A percentile compares a stretch with the other conserved stretches of the same genome.
Conservation (phyloP, 2,113 vertebrate genomes). For the Acanthisitta chloris region DNA sequence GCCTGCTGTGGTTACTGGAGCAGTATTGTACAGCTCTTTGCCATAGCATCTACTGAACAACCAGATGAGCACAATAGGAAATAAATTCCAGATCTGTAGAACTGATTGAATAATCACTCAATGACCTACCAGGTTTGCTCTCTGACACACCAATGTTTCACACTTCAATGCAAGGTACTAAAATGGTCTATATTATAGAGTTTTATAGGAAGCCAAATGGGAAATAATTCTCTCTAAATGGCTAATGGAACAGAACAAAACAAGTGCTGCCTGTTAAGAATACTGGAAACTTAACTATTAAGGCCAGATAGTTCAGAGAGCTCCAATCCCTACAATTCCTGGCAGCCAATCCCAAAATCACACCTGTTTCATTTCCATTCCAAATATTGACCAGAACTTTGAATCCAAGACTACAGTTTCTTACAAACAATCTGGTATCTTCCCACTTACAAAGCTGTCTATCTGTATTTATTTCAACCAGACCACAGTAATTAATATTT, state of each 20-base stretch:
- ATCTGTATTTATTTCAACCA: neutral
- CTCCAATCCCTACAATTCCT: neutral
- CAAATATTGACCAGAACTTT: neutral
- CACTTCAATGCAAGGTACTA: neutral
- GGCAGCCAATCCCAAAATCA: neutral
- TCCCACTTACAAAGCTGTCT: neutral
- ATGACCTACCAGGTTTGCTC: neutral
- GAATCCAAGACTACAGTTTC: neutral
- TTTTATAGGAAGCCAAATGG: neutral
- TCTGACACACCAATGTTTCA: neutral
- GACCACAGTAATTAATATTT: neutral
- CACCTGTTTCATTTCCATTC: neutral
- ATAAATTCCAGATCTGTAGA: neutral
- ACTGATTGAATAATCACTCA: neutral
- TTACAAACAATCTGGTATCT: neutral
- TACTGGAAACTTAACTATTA: neutral
- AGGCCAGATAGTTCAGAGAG: neutral
- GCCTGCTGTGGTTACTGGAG: neutral
- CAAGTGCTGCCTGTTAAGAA: neutral
- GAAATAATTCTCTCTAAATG: neutral
- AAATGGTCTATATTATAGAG: neutral
- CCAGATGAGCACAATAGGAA: neutral
- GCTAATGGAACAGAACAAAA: neutral
- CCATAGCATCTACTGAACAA: neutral
- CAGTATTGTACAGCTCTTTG: neutral